A percentile compares a stretch with the other conserved stretches of the same genome.
phyloP scores from a whole-genome alignment of 2,888 invertebrate species.

The Hypercompe scribonia region DNA sequence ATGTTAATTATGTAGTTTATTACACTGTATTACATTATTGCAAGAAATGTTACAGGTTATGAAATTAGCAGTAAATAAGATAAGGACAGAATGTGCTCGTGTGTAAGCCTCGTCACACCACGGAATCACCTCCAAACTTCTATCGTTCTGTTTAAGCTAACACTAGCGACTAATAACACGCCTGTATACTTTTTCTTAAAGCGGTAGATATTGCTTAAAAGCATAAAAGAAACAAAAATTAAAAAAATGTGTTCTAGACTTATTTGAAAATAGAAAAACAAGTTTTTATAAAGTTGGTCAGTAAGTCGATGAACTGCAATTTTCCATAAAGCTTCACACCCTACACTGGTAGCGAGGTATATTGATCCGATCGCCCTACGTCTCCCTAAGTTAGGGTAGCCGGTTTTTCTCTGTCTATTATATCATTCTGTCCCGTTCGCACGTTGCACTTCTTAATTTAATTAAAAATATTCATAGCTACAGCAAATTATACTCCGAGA shows the following conservation, averaged over 20 bases:
- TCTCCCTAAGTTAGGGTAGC: constrained; percentile 47
- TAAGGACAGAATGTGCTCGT: too few species aligned
- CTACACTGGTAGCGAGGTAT: constrained; percentile 34
- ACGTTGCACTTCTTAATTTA: constrained; percentile 17
- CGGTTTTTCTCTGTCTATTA: constrained; percentile 31
- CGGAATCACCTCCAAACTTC: too few species aligned
- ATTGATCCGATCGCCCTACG: constrained; percentile 52
- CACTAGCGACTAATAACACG: too few species aligned
- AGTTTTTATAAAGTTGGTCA: not conserved
- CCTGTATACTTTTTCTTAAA: too few species aligned
- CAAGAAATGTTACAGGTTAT: not conserved
- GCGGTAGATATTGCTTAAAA: too few species aligned
- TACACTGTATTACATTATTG: not conserved
- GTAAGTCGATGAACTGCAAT: constrained; percentile 45
- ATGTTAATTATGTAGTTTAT: not conserved
- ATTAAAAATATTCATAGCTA: not conserved
- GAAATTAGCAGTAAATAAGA: not conserved
- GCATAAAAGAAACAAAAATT: too few species aligned
- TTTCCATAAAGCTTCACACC: constrained; percentile 32
- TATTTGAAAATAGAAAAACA: not conserved
- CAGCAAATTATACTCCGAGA: not conserved
- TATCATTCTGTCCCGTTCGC: constrained; percentile 26
- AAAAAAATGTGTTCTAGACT: too few species aligned
- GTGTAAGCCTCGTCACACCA: too few species aligned
- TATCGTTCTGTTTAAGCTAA: too few species aligned